These are phyloP conservation scores for Caenorhabditis sinica DNA, from an alignment of 2,888 invertebrate species.

Conservation along the genomic window DNA sequence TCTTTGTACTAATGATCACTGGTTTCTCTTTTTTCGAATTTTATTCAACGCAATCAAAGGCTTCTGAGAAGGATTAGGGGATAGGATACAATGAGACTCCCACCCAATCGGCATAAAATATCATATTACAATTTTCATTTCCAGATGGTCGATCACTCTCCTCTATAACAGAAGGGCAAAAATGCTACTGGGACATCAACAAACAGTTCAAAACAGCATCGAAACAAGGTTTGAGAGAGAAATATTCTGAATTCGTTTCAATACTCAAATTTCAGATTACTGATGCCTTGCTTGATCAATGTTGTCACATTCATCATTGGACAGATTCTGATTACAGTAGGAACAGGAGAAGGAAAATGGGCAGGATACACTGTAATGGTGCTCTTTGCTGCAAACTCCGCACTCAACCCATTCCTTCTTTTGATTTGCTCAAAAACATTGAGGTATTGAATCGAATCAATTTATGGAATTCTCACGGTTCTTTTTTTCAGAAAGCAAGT, in stretches of 20 bases:
- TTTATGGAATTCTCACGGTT: background rate
- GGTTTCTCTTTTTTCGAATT: conserved; percentile 17
- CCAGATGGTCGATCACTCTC: conserved; percentile 73
- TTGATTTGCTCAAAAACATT: conserved; percentile 79
- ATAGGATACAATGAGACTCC: conserved; percentile 15
- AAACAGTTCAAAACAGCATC: conserved; percentile 60
- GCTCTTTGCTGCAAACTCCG: conserved; percentile 79
- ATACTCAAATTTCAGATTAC: conserved; percentile 68
- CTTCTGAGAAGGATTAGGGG: conserved; percentile 29
- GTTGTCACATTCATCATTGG: conserved; percentile 80
- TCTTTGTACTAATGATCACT: conserved; percentile 34
- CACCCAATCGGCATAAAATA: conserved; percentile 22
- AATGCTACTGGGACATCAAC: conserved; percentile 55
- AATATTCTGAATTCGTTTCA: background rate
- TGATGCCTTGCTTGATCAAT: conserved; percentile 82
- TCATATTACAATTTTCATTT: conserved; percentile 41
- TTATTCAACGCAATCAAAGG: conserved; percentile 27
- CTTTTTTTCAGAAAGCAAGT: conserved; percentile 56
- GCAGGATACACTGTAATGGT: conserved; percentile 81
- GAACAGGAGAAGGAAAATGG: conserved; percentile 82
- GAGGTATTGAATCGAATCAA: conserved; percentile 62
- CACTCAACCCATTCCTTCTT: conserved; percentile 81
- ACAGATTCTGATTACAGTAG: conserved; percentile 81
- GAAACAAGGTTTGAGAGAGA: conserved; percentile 40
- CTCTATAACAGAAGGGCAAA: conserved; percentile 71